These are phyloP conservation scores for Physocephala rufipes DNA, from an alignment of 2,888 invertebrate genomes.

Conservation along the genomic window DNA sequence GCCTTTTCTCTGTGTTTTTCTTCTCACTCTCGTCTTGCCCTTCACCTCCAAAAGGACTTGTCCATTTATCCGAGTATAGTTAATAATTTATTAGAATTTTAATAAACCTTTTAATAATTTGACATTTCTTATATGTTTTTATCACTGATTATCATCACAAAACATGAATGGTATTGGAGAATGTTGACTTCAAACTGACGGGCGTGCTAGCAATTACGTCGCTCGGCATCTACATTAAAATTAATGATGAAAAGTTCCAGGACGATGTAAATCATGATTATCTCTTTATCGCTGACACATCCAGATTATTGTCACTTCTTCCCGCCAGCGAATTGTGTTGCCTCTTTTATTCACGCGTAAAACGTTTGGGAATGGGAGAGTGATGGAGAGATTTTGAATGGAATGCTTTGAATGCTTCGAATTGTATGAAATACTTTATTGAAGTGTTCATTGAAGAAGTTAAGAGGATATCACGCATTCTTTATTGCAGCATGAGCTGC, in stretches of 20 bases:
- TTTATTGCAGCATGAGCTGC: neutral
- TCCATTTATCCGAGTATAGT: conserved; percentile 18
- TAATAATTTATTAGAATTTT: conserved; percentile 42
- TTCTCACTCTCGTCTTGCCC: neutral
- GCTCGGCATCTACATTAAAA: conserved; percentile 9
- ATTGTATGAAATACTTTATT: neutral
- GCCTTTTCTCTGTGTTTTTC: neutral
- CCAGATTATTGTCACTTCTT: conserved; percentile 31
- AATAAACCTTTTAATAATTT: conserved; percentile 39
- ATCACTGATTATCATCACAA: neutral
- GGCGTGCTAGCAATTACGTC: neutral
- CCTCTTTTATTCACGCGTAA: no score
- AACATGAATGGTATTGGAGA: neutral
- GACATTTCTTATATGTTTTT: conserved; percentile 21
- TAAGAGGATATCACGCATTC: neutral
- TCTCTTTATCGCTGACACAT: conserved; percentile 62
- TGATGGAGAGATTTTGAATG: neutral
- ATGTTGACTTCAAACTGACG: conserved; percentile 1
- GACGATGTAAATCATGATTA: conserved; percentile 63
- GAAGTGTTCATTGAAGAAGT: neutral
- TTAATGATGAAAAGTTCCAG: conserved; percentile 48
- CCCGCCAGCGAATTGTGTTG: neutral
- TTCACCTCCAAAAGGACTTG: neutral
- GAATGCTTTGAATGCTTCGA: neutral
- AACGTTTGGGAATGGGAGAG: no score